Conservation (phyloP, 1,140 invertebrate species). For the Zaprionus vittiger region DNA sequence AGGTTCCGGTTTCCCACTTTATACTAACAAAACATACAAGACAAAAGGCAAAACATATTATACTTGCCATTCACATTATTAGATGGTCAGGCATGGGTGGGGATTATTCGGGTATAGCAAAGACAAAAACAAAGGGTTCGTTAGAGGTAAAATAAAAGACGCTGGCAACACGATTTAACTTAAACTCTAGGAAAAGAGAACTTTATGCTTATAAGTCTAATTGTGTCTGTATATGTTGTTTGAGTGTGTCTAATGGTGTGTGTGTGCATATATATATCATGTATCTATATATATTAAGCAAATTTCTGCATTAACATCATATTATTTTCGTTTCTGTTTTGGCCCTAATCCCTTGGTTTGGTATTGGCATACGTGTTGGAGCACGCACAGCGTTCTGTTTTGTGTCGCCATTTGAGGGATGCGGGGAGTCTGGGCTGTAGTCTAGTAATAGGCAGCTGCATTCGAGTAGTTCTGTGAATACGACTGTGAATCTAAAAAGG, state of each 20-base stretch:
- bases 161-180: slow-evolving; percentile 60
- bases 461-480: slow-evolving; percentile 82
- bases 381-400: slow-evolving; percentile 76
- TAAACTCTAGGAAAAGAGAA: slow-evolving; percentile 72
- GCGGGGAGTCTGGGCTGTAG: slow-evolving; percentile 34
- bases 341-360: slow-evolving; percentile 69
- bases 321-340: slow-evolving; percentile 39
- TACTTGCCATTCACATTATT: slow-evolving; percentile 35
- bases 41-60: slow-evolving; percentile 51
- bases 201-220: slow-evolving; percentile 69
- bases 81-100: not conserved
- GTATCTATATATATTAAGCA: slow-evolving; percentile 56
- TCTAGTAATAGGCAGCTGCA: slow-evolving; percentile 82
- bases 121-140: slow-evolving; percentile 58
- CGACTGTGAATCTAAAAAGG: slow-evolving; percentile 73
- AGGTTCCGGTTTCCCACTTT: slow-evolving; percentile 64
- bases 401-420: slow-evolving; percentile 52
- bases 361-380: slow-evolving; percentile 63
- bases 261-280: slow-evolving; percentile 29
- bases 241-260: slow-evolving; percentile 20
- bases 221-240: slow-evolving; percentile 40
- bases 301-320: slow-evolving; percentile 61
- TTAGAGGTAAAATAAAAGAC: slow-evolving; percentile 46
- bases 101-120: slow-evolving; percentile 24
- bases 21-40: slow-evolving; percentile 67